Evolutionary conservation across 2,113 vertebrate species (phyloP).

Genomic region (Gymnobelideus leadbeateri): DNA sequence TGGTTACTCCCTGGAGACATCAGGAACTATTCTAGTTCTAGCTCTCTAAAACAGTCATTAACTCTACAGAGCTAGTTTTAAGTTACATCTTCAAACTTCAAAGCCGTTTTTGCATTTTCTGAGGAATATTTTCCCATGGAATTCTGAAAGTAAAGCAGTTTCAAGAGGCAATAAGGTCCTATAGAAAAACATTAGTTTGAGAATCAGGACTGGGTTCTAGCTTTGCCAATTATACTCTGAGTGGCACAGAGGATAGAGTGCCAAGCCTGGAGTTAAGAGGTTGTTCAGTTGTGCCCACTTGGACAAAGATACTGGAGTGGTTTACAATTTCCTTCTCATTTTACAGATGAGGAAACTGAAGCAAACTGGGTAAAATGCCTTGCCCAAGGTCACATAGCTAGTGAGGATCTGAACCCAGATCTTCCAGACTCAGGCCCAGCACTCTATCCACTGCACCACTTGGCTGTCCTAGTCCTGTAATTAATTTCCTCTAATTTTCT

Average conservation of each 20-base stretch:
- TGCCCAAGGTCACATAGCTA: background rate
- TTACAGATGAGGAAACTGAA: background rate
- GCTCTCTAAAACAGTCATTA: background rate
- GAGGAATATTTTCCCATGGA: background rate
- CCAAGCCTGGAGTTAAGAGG: background rate
- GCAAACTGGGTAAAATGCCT: background rate
- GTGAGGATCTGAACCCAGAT: background rate
- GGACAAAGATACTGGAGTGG: background rate
- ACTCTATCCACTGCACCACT: too few relatives aligned
- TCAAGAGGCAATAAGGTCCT: background rate
- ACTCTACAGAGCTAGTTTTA: background rate
- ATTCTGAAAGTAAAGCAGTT: background rate
- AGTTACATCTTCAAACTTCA: background rate
- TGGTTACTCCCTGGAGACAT: background rate
- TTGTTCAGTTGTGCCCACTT: background rate
- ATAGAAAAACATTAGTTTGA: too few relatives aligned
- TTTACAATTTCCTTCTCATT: background rate
- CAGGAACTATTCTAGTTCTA: background rate
- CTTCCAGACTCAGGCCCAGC: background rate
- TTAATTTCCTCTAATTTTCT: background rate
- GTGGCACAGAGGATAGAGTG: background rate
- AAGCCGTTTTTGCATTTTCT: background rate
- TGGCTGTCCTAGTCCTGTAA: background rate
- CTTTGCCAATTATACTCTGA: background rate
- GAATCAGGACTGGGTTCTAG: background rate